Percentiles rank a stretch among this genome's conserved stretches.
Evolutionary conservation across 2,888 invertebrate species (phyloP).

Genomic region (Ophion obscuratus): DNA sequence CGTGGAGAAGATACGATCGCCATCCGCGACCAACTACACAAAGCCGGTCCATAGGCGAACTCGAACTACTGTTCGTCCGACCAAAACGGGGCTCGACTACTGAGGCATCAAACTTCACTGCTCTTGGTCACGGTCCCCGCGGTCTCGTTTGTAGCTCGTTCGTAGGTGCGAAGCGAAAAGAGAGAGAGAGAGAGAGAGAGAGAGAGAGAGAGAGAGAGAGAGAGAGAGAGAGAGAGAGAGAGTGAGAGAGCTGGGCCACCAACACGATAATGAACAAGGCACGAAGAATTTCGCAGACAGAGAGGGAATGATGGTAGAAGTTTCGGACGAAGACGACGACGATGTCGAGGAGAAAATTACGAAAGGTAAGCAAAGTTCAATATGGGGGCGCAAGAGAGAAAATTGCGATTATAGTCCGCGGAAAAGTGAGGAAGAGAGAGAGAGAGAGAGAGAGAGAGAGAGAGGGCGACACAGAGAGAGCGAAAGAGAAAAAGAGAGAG

Average conservation of each 20-base stretch:
- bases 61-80: background rate
- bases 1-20: background rate
- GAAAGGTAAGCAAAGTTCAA: slow-evolving; percentile 52
- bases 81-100: background rate
- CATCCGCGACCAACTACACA: background rate
- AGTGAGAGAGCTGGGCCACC: background rate
- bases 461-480: slow-evolving; percentile 17
- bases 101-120: background rate
- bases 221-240: background rate
- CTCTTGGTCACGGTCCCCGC: background rate
- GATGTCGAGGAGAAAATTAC: slow-evolving; percentile 50
- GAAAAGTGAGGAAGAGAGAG: slow-evolving; percentile 29
- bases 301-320: slow-evolving; percentile 38
- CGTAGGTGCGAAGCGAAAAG: background rate
- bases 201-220: background rate
- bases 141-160: background rate
- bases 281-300: background rate
- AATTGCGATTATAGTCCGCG: slow-evolving; percentile 57
- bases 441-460: slow-evolving; percentile 9
- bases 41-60: background rate
- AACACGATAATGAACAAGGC: background rate
- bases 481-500: slow-evolving; percentile 35
- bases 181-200: background rate
- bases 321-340: slow-evolving; percentile 48
- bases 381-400: slow-evolving; percentile 48